A percentile compares a stretch with the other conserved stretches of the same genome.
These are phyloP conservation scores for Plagodis dolabraria DNA, from an alignment of 2,888 invertebrate species.

Conservation along the genomic window DNA sequence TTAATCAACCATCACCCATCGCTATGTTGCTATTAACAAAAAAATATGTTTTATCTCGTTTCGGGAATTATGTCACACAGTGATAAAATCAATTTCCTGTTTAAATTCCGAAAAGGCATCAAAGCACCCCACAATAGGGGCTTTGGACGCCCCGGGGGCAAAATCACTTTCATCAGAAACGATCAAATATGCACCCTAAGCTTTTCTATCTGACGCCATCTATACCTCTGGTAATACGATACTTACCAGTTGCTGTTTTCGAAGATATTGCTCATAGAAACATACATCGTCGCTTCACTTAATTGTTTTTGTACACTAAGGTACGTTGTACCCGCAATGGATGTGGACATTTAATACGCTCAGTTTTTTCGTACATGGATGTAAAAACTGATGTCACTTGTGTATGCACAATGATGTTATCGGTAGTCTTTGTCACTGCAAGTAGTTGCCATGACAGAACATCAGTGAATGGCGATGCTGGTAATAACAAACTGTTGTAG, in stretches of 20 bases:
- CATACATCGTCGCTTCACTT: conserved; percentile 26
- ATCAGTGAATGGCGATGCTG: conserved; percentile 43
- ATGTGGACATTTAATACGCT: conserved; percentile 5
- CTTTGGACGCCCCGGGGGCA: conserved; percentile 39
- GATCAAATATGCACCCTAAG: conserved; percentile 80
- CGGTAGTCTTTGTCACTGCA: conserved; percentile 65
- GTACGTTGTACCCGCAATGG: conserved; percentile 37
- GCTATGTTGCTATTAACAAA: conserved; percentile 8
- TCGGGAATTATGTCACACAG: conserved; percentile 22
- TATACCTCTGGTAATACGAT: conserved; percentile 46
- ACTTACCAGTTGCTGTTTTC: background rate
- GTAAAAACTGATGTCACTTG: conserved; percentile 50
- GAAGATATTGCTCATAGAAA: background rate
- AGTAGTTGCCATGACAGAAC: conserved; percentile 36
- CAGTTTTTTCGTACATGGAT: conserved; percentile 25
- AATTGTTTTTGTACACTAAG: background rate
- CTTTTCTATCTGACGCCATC: conserved; percentile 62
- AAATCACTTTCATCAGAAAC: conserved; percentile 56
- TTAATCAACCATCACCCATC: no score
- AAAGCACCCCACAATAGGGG: conserved; percentile 43
- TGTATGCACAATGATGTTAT: conserved; percentile 58
- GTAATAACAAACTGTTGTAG: conserved; percentile 33
- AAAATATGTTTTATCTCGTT: conserved; percentile 17
- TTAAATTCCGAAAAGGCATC: conserved; percentile 36
- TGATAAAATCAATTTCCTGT: conserved; percentile 38